Base-by-base conservation (phyloP, 2,113 vertebrate genomes). In the Typhlomys cinereus region DNA sequence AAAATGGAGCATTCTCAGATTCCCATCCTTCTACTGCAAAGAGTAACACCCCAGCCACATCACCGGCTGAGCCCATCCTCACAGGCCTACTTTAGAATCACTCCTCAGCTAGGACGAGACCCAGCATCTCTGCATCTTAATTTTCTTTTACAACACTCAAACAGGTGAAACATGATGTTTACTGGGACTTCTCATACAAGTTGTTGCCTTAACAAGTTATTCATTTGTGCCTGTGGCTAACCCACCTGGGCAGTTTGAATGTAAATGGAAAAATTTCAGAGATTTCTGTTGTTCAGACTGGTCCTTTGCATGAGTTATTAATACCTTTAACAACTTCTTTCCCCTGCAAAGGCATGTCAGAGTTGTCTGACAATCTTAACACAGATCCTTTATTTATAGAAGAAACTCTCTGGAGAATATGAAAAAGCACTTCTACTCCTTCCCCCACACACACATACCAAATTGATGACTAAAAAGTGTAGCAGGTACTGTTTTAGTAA, bases 91-190 rank as follows among this genome's bases (percentile, higher is more conserved):
- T 76, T 70, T 75, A 39, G 15, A 78, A 67, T 78, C 7, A 14
- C 39, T 82, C 69, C 67, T 70, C 7, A n/a, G 39, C 46, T 75
- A 59, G n/a, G 62, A 88, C 17, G 52, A 39, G 44, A 79, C n/a
- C 7, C 29, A 41, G 11, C 54, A 75, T 52, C 88, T 85, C 59
- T 61, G 84, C 79, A 41, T 87, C 79, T 94, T 85, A 46, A 39
- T 76, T 73, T 57, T 92, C 36, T 74, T 83, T 92, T 93, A 86
- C 80, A 83, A 57, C 29, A 57, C 91, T 79, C 39, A 69, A 87
- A 62, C 39, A 92, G 27, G 34, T 21, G 85, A 88, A 67, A n/a
- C 7, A 36, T 46, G 66, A 70, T 27, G 54, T 57, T 94, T 36
- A 29, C 36, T 50, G 14, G 79, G 76, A 61, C 25, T 46, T 66